Evolutionary conservation across 2,113 vertebrate species (phyloP).

Genomic region (Nyctereutes procyonoides): DNA sequence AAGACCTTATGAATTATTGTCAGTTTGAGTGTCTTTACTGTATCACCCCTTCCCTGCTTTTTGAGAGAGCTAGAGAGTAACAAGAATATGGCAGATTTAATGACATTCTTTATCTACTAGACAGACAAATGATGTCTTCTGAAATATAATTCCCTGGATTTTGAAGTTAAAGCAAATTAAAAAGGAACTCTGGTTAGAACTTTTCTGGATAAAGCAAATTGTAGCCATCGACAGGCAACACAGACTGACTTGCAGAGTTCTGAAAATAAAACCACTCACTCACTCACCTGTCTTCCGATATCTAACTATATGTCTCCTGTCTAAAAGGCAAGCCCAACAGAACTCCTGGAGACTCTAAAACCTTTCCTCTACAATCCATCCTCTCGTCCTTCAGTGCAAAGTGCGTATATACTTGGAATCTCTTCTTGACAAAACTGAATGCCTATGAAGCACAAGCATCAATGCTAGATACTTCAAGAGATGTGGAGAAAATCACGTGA

Average conservation of each 20-base stretch:
- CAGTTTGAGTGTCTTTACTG: conserved; percentile 35
- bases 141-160: conserved; percentile 30
- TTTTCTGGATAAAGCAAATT: conserved; percentile 34
- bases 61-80: conserved; percentile 31
- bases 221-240: not conserved
- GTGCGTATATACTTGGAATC: not conserved
- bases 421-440: not conserved
- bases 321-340: not conserved
- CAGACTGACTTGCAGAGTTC: not conserved
- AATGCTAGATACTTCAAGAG: not conserved
- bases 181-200: not conserved
- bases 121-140: conserved; percentile 44
- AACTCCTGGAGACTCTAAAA: not conserved
- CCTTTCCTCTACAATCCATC: not conserved
- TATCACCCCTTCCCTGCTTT: conserved; percentile 24
- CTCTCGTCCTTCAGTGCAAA: not conserved
- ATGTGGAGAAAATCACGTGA: not conserved
- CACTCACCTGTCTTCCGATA: not conserved
- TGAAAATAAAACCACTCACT: not conserved
- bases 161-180: conserved; percentile 49
- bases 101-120: not conserved
- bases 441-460: not conserved
- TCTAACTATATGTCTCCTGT: not conserved
- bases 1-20: conserved; percentile 74
- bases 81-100: conserved; percentile 57